These are phyloP conservation scores for Coendou prehensilis DNA, from an alignment of 2,797 vertebrate genomes.

Conservation along the genomic window DNA sequence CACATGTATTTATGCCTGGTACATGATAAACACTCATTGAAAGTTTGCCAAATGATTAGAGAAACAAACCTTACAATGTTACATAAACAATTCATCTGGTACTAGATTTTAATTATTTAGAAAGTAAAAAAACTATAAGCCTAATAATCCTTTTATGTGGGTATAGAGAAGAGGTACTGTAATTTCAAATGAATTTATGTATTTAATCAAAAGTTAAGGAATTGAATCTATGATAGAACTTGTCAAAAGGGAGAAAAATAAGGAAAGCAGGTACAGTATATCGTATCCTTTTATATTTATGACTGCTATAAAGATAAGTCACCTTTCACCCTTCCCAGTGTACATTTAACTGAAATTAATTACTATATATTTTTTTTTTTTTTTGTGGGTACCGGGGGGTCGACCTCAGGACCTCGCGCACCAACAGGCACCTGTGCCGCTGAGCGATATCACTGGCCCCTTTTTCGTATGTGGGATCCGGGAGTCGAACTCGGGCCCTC, in stretches of 20 bases:
- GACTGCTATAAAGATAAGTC: conserved; percentile 19
- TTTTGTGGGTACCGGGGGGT: no score
- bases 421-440: no score
- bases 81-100: not conserved
- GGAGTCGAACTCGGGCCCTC: no score
- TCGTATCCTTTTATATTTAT: not conserved
- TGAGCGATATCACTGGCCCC: no score
- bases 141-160: not conserved
- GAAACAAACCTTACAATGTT: not conserved
- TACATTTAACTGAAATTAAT: not conserved
- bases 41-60: not conserved
- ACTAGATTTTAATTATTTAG: conserved; percentile 47
- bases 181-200: conserved; percentile 11
- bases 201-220: conserved; percentile 52
- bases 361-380: no score
- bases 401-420: no score
- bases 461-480: no score
- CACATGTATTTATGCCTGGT: not conserved
- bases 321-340: not conserved
- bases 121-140: conserved; percentile 8
- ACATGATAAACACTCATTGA: not conserved
- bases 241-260: not conserved
- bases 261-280: not conserved
- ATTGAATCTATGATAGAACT: not conserved
- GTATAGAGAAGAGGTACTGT: not conserved